phyloP scores from a whole-genome alignment of 2,888 invertebrate genomes.

The Galerucella pusilla region DNA sequence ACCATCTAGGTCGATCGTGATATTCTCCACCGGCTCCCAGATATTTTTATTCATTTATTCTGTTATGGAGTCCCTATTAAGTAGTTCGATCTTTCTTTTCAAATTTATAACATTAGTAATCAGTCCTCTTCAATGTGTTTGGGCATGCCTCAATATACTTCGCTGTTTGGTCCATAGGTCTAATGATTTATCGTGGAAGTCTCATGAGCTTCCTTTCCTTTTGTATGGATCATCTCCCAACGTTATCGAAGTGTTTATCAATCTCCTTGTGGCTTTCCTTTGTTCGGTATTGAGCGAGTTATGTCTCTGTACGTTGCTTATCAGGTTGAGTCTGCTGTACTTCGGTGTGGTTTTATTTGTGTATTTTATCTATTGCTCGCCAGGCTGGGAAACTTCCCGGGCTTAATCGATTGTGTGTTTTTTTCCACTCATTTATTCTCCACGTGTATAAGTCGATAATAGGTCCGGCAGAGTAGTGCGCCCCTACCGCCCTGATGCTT shows the following conservation, averaged over 20 bases:
- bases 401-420: neutral
- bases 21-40: neutral
- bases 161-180: neutral
- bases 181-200: neutral
- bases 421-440: neutral
- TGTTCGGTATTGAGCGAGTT: neutral
- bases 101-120: neutral
- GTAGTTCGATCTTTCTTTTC: neutral
- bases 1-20: neutral
- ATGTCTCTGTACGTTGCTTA: neutral
- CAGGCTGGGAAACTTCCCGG: neutral
- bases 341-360: neutral
- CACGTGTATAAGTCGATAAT: neutral
- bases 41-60: neutral
- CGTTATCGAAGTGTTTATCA: neutral
- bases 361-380: neutral
- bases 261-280: neutral
- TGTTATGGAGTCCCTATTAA: neutral
- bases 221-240: neutral
- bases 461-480: neutral
- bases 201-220: neutral
- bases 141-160: neutral
- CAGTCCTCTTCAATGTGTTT: neutral
- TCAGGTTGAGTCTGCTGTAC: neutral
- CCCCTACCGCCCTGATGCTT: slow-evolving; percentile 13